phyloP scores from a whole-genome alignment of 2,797 vertebrate species.

The Muscicapa striata region DNA sequence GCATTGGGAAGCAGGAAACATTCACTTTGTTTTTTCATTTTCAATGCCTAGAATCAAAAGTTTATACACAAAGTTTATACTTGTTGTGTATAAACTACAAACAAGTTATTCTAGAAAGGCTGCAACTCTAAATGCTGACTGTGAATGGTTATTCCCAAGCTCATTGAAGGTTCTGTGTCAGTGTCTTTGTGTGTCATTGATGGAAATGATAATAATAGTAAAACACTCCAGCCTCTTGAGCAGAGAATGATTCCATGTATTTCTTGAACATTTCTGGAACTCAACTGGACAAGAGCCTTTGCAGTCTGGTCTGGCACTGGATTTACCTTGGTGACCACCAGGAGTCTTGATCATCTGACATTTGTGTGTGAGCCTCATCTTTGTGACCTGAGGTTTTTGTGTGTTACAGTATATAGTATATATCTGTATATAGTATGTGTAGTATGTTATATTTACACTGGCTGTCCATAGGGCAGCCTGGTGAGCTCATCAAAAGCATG shows the following conservation, averaged over 20 bases:
- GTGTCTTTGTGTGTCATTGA: background rate
- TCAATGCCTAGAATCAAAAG: background rate
- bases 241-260: background rate
- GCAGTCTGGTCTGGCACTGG: background rate
- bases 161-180: background rate
- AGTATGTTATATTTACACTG: background rate
- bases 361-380: background rate
- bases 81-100: background rate
- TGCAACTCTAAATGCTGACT: background rate
- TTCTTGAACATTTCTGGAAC: background rate
- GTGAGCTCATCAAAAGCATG: background rate
- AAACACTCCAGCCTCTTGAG: background rate
- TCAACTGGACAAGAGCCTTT: background rate
- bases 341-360: fast-evolving
- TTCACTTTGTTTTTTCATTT: background rate
- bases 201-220: no score
- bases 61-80: no score
- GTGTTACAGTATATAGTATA: no score
- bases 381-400: background rate
- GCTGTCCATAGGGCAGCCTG: background rate
- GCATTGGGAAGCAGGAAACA: background rate
- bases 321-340: background rate
- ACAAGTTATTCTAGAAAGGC: background rate
- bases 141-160: background rate
- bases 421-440: no score